Evolutionary conservation across 2,797 vertebrate genomes (phyloP).

Genomic region (Macrochelys suwanniensis): DNA sequence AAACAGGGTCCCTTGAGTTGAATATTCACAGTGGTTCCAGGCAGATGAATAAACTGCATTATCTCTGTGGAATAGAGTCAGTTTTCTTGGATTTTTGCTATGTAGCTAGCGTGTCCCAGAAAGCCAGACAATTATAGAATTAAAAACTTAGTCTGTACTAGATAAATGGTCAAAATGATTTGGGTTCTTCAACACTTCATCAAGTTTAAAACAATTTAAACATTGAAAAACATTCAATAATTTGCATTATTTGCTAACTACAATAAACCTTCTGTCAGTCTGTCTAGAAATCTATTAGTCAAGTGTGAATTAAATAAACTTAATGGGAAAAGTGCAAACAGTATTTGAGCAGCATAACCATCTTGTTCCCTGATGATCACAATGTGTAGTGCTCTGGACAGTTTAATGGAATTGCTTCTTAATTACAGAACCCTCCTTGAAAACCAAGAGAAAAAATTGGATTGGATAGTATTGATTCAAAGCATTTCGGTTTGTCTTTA

Average conservation of each 20-base stretch:
- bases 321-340: constrained; percentile 22
- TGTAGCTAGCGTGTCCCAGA: background rate
- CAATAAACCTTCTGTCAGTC: background rate
- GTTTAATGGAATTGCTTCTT: constrained; percentile 87
- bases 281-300: background rate
- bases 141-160: background rate
- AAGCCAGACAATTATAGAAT: background rate
- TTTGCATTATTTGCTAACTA: background rate
- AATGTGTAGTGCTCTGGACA: constrained; percentile 68
- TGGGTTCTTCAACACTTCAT: background rate
- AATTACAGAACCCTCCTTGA: constrained; percentile 87
- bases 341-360: constrained; percentile 66
- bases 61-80: background rate
- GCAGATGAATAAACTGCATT: background rate
- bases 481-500: constrained; percentile 85
- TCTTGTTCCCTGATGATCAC: constrained; percentile 66
- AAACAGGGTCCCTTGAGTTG: background rate
- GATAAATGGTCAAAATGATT: background rate
- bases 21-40: background rate
- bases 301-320: background rate
- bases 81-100: background rate
- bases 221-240: background rate
- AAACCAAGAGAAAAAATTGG: constrained; percentile 87
- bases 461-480: constrained; percentile 89
- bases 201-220: background rate